phyloP scores from a whole-genome alignment of 2,888 invertebrate genomes.

The Griposia aprilina region DNA sequence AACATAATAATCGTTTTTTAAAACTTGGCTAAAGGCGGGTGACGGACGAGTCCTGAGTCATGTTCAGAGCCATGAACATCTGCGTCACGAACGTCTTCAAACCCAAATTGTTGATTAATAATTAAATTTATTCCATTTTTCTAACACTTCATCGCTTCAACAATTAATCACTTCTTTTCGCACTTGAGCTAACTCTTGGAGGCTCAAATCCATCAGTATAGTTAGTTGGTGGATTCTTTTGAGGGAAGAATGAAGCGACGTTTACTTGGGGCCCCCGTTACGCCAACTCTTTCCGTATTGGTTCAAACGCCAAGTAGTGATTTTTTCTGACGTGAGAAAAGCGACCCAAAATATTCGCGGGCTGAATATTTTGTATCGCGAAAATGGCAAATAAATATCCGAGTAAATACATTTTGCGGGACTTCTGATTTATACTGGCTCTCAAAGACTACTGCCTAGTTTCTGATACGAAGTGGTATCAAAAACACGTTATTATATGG shows the following conservation, averaged over 20 bases:
- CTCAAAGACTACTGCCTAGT: conserved; percentile 26
- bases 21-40: conserved; percentile 76
- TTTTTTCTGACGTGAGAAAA: conserved; percentile 91
- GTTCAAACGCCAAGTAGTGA: conserved; percentile 91
- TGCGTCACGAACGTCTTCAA: conserved; percentile 74
- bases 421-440: conserved; percentile 12
- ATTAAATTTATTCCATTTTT: conserved; percentile 70
- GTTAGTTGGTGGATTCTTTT: conserved; percentile 82
- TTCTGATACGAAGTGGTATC: conserved; percentile 16
- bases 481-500: not conserved
- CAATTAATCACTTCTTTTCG: conserved; percentile 80
- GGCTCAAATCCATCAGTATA: conserved; percentile 83
- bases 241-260: conserved; percentile 90
- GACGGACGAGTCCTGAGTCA: conserved; percentile 82
- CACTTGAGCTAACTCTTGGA: conserved; percentile 78
- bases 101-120: conserved; percentile 72
- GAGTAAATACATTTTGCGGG: conserved; percentile 31
- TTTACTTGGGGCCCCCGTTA: conserved; percentile 91
- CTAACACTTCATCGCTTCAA: conserved; percentile 72
- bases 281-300: conserved; percentile 88
- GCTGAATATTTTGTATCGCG: conserved; percentile 70
- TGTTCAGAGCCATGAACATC: conserved; percentile 75
- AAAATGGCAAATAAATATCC: conserved; percentile 51
- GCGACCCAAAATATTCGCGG: conserved; percentile 89
- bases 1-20: conserved; percentile 90